Percentiles rank a stretch among this genome's conserved stretches.
Evolutionary conservation across 2,113 vertebrate species (phyloP).

Genomic region (Thamnaconus septentrionalis): DNA sequence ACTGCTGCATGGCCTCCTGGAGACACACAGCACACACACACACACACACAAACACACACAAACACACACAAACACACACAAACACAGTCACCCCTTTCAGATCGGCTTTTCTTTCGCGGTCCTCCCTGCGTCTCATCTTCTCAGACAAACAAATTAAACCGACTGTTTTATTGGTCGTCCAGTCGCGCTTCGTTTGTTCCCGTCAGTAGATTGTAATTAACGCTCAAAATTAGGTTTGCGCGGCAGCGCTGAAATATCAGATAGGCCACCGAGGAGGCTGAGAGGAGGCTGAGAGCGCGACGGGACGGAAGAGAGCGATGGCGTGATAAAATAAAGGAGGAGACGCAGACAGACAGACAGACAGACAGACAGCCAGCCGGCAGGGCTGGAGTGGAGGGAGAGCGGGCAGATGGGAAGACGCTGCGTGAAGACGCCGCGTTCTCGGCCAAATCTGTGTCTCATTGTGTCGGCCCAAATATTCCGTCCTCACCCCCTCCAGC

Average conservation of each 20-base stretch:
- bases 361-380: conserved; percentile 39
- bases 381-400: conserved; percentile 36
- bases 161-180: conserved; percentile 49
- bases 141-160: conserved; percentile 42
- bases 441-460: conserved; percentile 50
- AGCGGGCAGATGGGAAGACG: conserved; percentile 61
- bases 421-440: background rate
- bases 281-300: conserved; percentile 1
- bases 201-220: conserved; percentile 57
- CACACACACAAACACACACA: conserved; percentile 25
- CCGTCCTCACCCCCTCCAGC: conserved; percentile 40
- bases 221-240: conserved; percentile 53
- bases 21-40: conserved; percentile 31
- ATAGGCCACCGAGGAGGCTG: conserved; percentile 34
- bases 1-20: conserved; percentile 81
- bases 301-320: background rate
- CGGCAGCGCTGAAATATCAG: conserved; percentile 44
- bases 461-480: conserved; percentile 49
- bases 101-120: conserved; percentile 12
- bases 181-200: conserved; percentile 57
- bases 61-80: conserved; percentile 9
- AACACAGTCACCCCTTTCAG: conserved; percentile 3
- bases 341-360: background rate
- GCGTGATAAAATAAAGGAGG: no score
- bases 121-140: conserved; percentile 17